Percentiles rank a stretch among this genome's conserved stretches.
Conservation (phyloP, 2,113 vertebrate species). For the Elephas maximus region DNA sequence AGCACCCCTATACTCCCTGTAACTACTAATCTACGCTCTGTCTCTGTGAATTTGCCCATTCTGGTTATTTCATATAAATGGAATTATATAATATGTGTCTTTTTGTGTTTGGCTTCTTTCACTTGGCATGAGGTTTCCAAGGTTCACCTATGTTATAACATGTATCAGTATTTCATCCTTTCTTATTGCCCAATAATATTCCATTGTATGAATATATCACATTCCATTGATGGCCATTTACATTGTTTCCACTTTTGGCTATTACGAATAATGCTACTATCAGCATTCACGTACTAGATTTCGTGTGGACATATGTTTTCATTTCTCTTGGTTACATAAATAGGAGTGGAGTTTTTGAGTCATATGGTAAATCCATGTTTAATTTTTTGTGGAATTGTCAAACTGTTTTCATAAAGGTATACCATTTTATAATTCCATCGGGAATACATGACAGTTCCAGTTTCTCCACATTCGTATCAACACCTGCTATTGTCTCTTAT, state of each 20-base stretch:
- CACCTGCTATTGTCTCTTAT: not conserved
- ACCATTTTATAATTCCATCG: not conserved
- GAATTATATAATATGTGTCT: not conserved
- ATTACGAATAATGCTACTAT: slow-evolving; percentile 32
- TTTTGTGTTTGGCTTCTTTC: slow-evolving; percentile 5
- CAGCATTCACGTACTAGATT: slow-evolving; percentile 23
- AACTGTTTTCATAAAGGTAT: slow-evolving; percentile 28
- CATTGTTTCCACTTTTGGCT: not conserved
- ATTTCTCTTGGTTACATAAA: slow-evolving; percentile 19
- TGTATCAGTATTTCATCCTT: not conserved
- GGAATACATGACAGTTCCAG: not conserved
- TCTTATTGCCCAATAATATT: not conserved
- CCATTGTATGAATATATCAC: not conserved
- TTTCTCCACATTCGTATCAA: not conserved
- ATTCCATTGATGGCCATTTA: not conserved
- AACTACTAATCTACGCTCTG: not conserved
- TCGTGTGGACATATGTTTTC: slow-evolving; percentile 22
- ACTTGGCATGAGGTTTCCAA: not conserved
- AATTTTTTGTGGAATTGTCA: not conserved
- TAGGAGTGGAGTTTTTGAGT: slow-evolving; percentile 49
- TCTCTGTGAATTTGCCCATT: not conserved
- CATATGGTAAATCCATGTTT: not conserved
- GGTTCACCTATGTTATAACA: not conserved
- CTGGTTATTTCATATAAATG: not conserved
- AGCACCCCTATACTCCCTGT: not conserved